phyloP scores from a whole-genome alignment of 2,113 vertebrate genomes.

The Poeciliopsis occidentalis region DNA sequence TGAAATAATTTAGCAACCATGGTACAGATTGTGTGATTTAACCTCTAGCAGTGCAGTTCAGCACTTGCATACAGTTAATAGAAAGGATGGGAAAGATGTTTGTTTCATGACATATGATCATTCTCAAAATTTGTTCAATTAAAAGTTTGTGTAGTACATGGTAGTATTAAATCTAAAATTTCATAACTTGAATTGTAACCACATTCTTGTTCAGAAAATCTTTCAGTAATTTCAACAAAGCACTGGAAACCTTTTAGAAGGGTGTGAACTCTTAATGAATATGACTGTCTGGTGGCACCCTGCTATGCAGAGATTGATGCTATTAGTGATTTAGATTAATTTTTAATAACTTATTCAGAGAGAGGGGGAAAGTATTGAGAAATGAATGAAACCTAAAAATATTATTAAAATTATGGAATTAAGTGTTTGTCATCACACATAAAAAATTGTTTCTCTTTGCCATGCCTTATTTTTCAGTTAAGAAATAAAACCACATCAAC shows the following conservation, averaged over 20 bases:
- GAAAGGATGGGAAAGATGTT: not conserved
- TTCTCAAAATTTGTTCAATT: not conserved
- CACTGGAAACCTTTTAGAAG: slow-evolving; percentile 41
- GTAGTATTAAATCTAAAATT: too few species aligned
- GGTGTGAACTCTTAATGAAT: slow-evolving; percentile 25
- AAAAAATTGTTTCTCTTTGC: too few species aligned
- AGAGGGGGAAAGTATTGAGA: not conserved
- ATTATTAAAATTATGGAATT: too few species aligned
- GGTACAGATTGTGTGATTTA: not conserved
- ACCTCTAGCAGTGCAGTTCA: not conserved
- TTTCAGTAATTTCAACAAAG: slow-evolving; percentile 47
- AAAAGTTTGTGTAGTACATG: not conserved
- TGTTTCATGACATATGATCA: not conserved
- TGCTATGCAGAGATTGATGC: slow-evolving; percentile 19
- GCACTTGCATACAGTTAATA: not conserved
- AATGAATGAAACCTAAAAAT: not conserved
- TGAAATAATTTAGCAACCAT: slow-evolving; percentile 9
- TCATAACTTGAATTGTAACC: not conserved
- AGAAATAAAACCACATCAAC: too few species aligned
- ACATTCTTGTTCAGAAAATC: slow-evolving; percentile 34
- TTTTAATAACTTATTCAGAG: slow-evolving; percentile 29
- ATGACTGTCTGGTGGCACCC: slow-evolving; percentile 23
- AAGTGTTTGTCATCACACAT: too few species aligned
- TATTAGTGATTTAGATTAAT: slow-evolving; percentile 30
- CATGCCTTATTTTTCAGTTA: too few species aligned